These are phyloP conservation scores for Tridacna gigas DNA, from an alignment of 2,888 invertebrate genomes.

Conservation along the genomic window DNA sequence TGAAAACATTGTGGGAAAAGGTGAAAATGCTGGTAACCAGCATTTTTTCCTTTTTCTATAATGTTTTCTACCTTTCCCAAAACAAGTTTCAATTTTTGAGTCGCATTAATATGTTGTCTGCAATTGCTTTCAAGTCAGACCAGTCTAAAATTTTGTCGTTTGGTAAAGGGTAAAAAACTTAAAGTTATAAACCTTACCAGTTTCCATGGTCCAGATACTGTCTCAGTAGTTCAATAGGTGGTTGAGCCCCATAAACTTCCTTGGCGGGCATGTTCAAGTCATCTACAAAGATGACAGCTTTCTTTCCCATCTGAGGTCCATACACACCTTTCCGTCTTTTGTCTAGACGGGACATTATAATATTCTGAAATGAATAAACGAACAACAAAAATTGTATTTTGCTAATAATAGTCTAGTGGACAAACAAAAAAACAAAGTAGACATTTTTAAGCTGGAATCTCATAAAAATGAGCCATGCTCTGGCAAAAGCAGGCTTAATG, in stretches of 20 bases:
- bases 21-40: not conserved
- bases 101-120: not conserved
- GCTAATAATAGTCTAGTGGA: too few relatives aligned
- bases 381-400: too few relatives aligned
- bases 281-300: constrained; percentile 93
- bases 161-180: not conserved
- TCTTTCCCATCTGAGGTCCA: constrained; percentile 91
- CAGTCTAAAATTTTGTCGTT: not conserved
- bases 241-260: constrained; percentile 93
- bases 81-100: not conserved
- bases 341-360: constrained; percentile 85
- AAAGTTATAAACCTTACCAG: constrained; percentile 87
- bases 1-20: not conserved
- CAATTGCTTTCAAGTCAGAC: not conserved
- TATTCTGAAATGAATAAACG: constrained; percentile 80
- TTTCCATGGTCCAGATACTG: constrained; percentile 93
- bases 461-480: too few relatives aligned
- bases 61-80: not conserved
- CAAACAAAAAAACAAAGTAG: too few relatives aligned
- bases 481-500: too few relatives aligned
- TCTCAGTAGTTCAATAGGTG: constrained; percentile 92
- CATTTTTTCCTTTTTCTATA: too few relatives aligned
- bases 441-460: too few relatives aligned
- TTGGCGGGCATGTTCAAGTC: constrained; percentile 95
- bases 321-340: constrained; percentile 89